A percentile compares a stretch with the other conserved stretches of the same genome.
Evolutionary conservation across 2,113 vertebrate genomes (phyloP).

Genomic region (Mellivora capensis): DNA sequence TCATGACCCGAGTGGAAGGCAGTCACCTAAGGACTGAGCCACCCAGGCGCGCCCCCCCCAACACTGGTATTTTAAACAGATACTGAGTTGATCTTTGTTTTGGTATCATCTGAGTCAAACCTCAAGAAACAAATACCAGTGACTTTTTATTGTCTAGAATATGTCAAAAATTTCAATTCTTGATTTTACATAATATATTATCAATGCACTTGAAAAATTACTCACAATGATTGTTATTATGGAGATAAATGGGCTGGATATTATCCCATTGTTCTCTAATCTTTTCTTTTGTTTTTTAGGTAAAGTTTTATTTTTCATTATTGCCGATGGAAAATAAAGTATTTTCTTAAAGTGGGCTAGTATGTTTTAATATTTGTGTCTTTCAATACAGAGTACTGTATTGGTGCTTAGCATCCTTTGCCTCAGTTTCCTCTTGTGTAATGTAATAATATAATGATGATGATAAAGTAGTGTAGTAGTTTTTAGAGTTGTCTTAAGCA

Average conservation of each 20-base stretch:
- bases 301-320: neutral
- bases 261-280: neutral
- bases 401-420: neutral
- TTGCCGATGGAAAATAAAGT: neutral
- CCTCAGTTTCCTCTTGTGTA: neutral
- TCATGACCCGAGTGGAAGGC: neutral
- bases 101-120: neutral
- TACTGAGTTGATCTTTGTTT: neutral
- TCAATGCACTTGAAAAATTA: neutral
- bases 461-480: neutral
- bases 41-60: neutral
- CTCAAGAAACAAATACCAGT: neutral
- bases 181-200: neutral
- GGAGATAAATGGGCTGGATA: neutral
- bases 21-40: too few species aligned
- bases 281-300: neutral
- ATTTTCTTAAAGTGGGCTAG: neutral
- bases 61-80: neutral
- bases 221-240: neutral
- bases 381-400: neutral
- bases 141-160: neutral
- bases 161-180: neutral
- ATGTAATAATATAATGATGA: neutral
- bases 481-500: neutral
- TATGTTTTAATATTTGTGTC: neutral